Evolutionary conservation across 2,888 invertebrate species (phyloP), one percentile per base, ranked within the genome.

Genomic region (Gymnosoma rotundatum): DNA sequence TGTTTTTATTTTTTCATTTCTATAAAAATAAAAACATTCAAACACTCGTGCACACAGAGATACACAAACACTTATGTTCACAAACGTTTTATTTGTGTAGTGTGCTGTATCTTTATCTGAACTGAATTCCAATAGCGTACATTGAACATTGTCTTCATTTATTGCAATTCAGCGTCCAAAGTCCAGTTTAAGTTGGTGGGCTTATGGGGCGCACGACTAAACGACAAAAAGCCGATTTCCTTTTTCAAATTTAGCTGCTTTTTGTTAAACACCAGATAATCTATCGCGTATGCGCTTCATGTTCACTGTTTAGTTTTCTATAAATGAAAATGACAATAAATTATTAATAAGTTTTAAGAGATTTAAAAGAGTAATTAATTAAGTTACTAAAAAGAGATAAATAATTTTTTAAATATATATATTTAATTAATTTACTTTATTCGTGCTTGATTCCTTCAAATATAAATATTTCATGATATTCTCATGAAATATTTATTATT

Each of bases 61-160:
- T 12, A 8, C 10, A 42, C 42, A 56, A 10, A 36, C 32, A 60
- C 48, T 45, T 48, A 32, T 1, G 42, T 38, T 58, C 45, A 18
- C 32, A 50, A 66, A 66, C 7, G 45, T 45, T 72, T 48, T 50
- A 72, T 42, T 69, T 25, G 48, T 45, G 12, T 63, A n/a, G 48
- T 45, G 12, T 63, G 20, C 36, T 76, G 64, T 78, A 69, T 79
- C 61, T 70, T 74, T 80, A 72, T 69, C 61, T 78, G 66, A 42
- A 79, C 85, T 87, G 89, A 87, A 88, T 88, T 87, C 89, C 88
- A 89, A 88, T 86, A 88, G 88, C 86, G 88, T 87, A 70, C 88
- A 86, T 75, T 87, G 83, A 88, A 86, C 86, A 88, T 52, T 73
- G 63, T 54, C 16, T 70, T 66, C 38, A 73, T 50, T 63, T 48